Conservation (phyloP, 2,113 vertebrate genomes). For the Ptilonorhynchus violaceus region DNA sequence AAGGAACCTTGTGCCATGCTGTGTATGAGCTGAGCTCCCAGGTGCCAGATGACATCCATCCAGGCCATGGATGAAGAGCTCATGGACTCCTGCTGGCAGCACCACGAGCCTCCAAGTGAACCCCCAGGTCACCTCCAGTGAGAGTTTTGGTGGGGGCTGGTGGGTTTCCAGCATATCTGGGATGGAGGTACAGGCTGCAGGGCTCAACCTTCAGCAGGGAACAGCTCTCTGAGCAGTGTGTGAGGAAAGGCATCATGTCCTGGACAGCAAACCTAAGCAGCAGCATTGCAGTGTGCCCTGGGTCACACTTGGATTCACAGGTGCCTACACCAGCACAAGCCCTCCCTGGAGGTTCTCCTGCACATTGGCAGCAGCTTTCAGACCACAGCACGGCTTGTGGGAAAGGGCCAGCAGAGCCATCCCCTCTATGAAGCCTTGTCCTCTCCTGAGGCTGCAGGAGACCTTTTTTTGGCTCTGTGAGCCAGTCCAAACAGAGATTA, state of each 20-base stretch:
- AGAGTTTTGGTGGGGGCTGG: not conserved
- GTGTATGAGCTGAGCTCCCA: not conserved
- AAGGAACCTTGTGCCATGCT: not conserved
- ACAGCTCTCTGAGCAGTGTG: not conserved
- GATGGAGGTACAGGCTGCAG: not conserved
- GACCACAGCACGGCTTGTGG: rapidly evolving
- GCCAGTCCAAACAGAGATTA: slow-evolving; percentile 16
- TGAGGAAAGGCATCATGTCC: not conserved
- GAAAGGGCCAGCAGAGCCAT: not conserved
- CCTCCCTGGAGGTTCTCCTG: not conserved
- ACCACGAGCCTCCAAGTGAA: rapidly evolving
- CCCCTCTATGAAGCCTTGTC: not conserved
- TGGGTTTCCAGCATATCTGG: not conserved
- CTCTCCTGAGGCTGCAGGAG: not conserved
- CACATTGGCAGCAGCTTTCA: rapidly evolving
- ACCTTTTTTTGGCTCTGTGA: not conserved
- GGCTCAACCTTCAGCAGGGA: not conserved
- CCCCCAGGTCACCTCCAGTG: rapidly evolving
- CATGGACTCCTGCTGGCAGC: not conserved
- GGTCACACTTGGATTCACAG: not conserved
- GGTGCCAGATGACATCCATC: not conserved
- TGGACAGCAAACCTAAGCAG: not conserved
- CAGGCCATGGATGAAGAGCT: not conserved
- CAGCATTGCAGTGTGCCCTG: rapidly evolving
- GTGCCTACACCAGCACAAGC: not conserved